These are phyloP conservation scores for Drosophila insularis DNA, from an alignment of 1,140 invertebrate species.

Conservation along the genomic window DNA sequence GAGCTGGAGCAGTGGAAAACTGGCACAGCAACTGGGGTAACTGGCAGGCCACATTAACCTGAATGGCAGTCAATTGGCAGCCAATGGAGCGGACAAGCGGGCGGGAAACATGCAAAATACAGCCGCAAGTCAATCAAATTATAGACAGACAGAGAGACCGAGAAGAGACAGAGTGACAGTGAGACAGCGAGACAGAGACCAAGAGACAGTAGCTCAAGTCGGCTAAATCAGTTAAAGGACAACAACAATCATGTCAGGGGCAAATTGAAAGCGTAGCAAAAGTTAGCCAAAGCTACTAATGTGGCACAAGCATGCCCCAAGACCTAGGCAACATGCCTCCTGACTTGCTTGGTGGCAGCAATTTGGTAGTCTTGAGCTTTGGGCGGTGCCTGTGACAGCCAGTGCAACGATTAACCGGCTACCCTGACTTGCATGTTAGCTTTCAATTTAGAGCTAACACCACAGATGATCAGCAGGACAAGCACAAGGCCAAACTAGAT, in stretches of 20 bases:
- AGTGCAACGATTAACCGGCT: constrained; percentile 40
- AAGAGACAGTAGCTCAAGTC: constrained; percentile 48
- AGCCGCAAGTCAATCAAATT: constrained; percentile 78
- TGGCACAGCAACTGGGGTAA: constrained; percentile 55
- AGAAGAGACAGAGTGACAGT: constrained; percentile 18
- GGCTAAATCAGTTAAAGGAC: constrained; percentile 77
- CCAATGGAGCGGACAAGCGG: constrained; percentile 48
- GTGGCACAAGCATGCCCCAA: constrained; percentile 40
- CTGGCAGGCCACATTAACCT: constrained; percentile 64
- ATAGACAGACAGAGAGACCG: constrained; percentile 38
- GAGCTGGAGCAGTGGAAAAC: constrained; percentile 46
- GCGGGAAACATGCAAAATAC: constrained; percentile 66
- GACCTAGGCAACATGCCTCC: background rate
- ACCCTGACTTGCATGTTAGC: constrained; percentile 60
- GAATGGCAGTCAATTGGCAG: constrained; percentile 67
- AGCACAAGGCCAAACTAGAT: background rate
- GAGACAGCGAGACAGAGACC: background rate
- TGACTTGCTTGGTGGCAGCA: background rate
- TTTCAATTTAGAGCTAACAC: constrained; percentile 64
- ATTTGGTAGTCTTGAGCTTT: background rate
- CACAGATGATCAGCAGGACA: constrained; percentile 37
- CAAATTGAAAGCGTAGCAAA: constrained; percentile 63
- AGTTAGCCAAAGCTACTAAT: constrained; percentile 42
- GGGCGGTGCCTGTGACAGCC: constrained; percentile 17
- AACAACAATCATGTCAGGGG: constrained; percentile 67